Conservation (phyloP, 2,797 vertebrate species). For the Paramormyrops hopkinsi region DNA sequence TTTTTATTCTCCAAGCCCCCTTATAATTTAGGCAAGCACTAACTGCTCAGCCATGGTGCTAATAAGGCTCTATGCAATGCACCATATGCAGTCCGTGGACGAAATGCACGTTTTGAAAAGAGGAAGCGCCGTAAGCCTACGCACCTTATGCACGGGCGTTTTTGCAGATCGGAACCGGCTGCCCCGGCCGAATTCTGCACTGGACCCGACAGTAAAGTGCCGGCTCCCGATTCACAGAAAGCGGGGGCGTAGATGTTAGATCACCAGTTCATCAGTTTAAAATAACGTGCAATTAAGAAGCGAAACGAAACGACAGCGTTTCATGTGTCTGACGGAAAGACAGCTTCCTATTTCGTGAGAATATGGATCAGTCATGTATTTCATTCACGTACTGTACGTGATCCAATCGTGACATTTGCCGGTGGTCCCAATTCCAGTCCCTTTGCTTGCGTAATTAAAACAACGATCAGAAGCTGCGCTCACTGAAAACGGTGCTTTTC, state of each 20-base stretch:
- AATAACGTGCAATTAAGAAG: background rate
- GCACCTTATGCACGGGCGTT: background rate
- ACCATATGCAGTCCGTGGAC: background rate
- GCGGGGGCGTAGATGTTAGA: background rate
- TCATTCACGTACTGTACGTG: background rate
- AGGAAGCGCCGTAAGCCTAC: background rate
- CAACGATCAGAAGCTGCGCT: background rate
- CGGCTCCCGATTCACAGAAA: background rate
- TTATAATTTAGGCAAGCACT: background rate
- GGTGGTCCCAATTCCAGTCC: background rate
- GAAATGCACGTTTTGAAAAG: background rate
- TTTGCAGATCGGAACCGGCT: background rate
- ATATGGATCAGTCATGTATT: background rate
- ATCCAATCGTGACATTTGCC: background rate
- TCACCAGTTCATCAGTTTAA: background rate
- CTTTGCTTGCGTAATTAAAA: background rate
- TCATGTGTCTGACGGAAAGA: background rate
- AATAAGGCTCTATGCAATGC: background rate
- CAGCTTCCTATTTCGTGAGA: background rate
- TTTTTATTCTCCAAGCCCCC: background rate
- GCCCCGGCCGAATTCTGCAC: background rate
- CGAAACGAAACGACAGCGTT: background rate
- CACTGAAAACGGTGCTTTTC: background rate
- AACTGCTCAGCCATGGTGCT: background rate
- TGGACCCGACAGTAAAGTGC: background rate